phyloP scores from a whole-genome alignment of 2,113 vertebrate genomes.

The Cinclus mexicanus region DNA sequence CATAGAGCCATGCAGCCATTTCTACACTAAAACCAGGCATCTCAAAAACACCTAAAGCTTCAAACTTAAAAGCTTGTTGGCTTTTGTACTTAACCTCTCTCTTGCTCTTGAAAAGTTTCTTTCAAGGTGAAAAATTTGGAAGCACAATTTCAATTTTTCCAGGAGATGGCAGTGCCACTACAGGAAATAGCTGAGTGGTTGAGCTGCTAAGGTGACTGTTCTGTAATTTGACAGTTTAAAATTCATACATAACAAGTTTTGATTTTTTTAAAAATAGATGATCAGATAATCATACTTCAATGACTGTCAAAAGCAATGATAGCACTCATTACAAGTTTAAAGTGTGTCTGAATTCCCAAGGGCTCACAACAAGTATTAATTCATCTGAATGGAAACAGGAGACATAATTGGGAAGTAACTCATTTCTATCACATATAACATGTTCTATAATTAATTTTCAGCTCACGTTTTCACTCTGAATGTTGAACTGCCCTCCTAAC shows the following conservation, averaged over 20 bases:
- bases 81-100: neutral
- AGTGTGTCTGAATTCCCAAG: conserved; percentile 56
- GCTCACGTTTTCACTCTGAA: neutral
- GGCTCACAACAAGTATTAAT: conserved; percentile 57
- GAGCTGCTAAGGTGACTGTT: conserved; percentile 5
- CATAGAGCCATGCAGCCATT: neutral
- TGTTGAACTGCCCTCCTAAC: neutral
- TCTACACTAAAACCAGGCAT: neutral
- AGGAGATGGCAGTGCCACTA: conserved; percentile 71
- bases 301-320: conserved; percentile 68
- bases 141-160: conserved; percentile 29
- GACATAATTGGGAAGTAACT: conserved; percentile 57
- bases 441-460: conserved; percentile 38
- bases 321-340: conserved; percentile 70
- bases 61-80: neutral
- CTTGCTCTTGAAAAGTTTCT: conserved; percentile 14
- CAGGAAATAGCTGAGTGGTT: conserved; percentile 1
- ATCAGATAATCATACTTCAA: conserved; percentile 69
- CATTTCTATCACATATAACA: conserved; percentile 31
- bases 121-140: conserved; percentile 3
- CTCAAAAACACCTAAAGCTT: neutral
- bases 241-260: conserved; percentile 42
- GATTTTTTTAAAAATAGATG: conserved; percentile 45
- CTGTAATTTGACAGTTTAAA: conserved; percentile 32
- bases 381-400: conserved; percentile 59